Percentiles rank a stretch among this genome's conserved stretches.
Evolutionary conservation across 2,797 vertebrate species (phyloP).

Genomic region (Basileuterus tristriatus): DNA sequence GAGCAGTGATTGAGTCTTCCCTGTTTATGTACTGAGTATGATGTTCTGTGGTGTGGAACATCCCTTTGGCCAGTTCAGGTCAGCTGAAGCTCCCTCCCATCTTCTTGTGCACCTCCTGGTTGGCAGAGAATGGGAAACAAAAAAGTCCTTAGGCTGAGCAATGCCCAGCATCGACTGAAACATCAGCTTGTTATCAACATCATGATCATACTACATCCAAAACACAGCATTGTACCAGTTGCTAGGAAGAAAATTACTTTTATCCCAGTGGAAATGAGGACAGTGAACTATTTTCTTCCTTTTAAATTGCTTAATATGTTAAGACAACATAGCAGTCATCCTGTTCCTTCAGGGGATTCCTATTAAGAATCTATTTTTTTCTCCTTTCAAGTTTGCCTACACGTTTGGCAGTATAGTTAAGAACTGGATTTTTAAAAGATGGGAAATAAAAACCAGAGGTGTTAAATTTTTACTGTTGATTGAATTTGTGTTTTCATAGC

Average conservation of each 20-base stretch:
- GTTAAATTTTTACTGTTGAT: background rate
- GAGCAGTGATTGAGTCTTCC: background rate
- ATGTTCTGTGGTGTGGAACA: fast-evolving
- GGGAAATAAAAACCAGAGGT: background rate
- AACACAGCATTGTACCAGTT: background rate
- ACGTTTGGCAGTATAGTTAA: background rate
- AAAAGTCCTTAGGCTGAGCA: background rate
- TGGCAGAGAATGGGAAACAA: background rate
- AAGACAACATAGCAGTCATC: background rate
- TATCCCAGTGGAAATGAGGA: background rate
- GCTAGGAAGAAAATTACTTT: background rate
- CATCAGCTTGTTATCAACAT: background rate
- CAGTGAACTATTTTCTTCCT: background rate
- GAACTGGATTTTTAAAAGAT: background rate
- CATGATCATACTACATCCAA: background rate
- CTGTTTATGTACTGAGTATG: background rate
- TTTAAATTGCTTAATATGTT: background rate
- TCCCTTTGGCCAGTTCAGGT: background rate
- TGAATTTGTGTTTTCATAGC: background rate
- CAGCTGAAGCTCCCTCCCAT: background rate
- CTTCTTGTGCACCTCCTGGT: fast-evolving
- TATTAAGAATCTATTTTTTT: background rate
- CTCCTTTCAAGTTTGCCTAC: background rate
- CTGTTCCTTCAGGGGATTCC: background rate
- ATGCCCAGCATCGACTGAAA: background rate